Evolutionary conservation across 2,888 invertebrate species (phyloP), one percentile per base, ranked within the genome.

Genomic region (Temnothorax ravouxi): DNA sequence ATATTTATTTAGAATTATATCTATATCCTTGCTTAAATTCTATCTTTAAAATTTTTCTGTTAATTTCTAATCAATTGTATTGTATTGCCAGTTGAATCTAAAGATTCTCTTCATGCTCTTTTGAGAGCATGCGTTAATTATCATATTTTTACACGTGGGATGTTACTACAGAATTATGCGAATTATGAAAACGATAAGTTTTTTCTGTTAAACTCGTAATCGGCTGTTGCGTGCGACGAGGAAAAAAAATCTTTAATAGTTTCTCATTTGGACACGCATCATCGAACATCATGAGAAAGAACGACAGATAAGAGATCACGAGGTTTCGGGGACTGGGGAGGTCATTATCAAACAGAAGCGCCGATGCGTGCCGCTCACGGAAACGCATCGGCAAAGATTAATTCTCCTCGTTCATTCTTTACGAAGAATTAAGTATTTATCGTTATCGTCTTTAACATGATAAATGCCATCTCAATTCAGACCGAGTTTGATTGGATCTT

Each of bases 311-410:
- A 85, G 21, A 61, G 84, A 83, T 88, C 72, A 38, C 47, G 54
- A 11, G 81, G 84, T 87, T 74, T 34, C 72, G 1, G 74, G 71
- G 59, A 88, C 29, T 69, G 1, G 74, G 71, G 59, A 88, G 84
- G 86, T 90, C 89, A 90, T 90, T 89, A 86, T 89, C 87, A 87
- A 44, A 80, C 15, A 34, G 47, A 56, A 44, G 11, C 11, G 29
- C 29, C 29, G 15, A 47, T n/a, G 18, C 18, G 18, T 64, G 41
- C 62, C 66, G 69, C 13, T 79, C 69, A 79, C 71, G 75, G 81
- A 85, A 90, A 86, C 61, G 66, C 72, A 81, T 75, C 79, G 66
- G 15, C 15, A 15, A 74, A 25, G 18, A 52, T 66, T 66, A 41
- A 66, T n/a, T 38, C 8, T 15, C 5, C 72, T 34, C 21, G 44